Evolutionary conservation across 2,113 vertebrate species (phyloP), one percentile per base, ranked within the genome.

Genomic region (Prochilodus magdalenae): DNA sequence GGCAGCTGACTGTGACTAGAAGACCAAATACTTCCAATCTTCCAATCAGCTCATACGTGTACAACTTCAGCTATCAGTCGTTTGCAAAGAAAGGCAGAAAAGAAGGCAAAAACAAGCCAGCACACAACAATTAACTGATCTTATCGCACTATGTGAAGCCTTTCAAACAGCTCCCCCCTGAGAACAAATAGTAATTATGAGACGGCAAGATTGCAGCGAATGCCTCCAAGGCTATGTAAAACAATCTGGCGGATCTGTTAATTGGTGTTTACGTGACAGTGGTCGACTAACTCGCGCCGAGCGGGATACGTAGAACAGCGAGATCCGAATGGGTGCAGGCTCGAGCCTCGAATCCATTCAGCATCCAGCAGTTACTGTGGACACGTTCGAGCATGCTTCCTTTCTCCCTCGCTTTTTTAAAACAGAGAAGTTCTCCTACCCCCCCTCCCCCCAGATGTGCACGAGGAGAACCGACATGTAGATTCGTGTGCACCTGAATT

Each of bases 161-260:
- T 82, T 87, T 87, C 80, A 87, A 87, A 84, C 80, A 79, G 73
- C 82, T 81, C 24, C 73, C 83, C 83, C 75, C 65, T 36, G 80
- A 84, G 80, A 83, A 84, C 83, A 84, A 84, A 82, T 84, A 86
- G 72, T 86, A 87, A 87, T 84, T 82, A 86, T 80, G 72, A 82
- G 80, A 84, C 75, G 82, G 75, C 75, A 80, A 75, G 76, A 82
- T 79, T 79, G 80, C 69, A 51, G 49, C 1, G 40, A 66, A 79
- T 71, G 79, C 80, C 72, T 84, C 66, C 66, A 62, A 84, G 85
- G 83, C 79, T 71, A 70, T 66, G 70, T 72, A 73, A 84, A 81
- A 79, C 85, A 84, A 87, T 84, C 79, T 82, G 82, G 71, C 79
- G 74, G 71, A 86, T 86, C 79, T 84, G 82, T 81, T 86, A 82